A percentile compares a stretch with the other conserved stretches of the same genome.
phyloP scores from a whole-genome alignment of 2,888 invertebrate genomes.

The Augochlorella aurata region DNA sequence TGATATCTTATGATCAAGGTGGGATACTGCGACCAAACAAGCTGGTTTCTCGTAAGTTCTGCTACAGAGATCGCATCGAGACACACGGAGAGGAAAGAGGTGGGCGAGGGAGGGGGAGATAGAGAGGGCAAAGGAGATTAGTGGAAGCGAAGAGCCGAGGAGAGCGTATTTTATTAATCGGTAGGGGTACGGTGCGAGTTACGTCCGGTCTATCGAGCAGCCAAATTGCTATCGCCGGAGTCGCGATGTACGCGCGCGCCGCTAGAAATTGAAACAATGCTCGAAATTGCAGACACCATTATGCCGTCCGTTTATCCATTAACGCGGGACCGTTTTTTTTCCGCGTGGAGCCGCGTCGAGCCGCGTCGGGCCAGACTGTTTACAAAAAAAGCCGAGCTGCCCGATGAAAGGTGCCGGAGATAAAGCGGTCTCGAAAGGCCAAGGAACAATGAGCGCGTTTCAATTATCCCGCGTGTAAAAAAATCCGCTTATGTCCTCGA shows the following conservation, averaged over 20 bases:
- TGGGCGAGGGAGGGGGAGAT: not conserved
- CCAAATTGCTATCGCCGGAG: constrained; percentile 67
- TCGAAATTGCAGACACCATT: constrained; percentile 67
- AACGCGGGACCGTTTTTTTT: constrained; percentile 49
- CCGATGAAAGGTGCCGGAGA: constrained; percentile 35
- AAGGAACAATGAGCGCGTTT: constrained; percentile 63
- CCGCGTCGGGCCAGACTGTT: constrained; percentile 19
- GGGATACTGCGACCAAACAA: too few relatives aligned
- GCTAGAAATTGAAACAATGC: constrained; percentile 72
- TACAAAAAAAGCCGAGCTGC: constrained; percentile 33
- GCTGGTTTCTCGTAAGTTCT: too few relatives aligned
- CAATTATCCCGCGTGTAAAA: constrained; percentile 68
- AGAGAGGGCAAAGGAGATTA: constrained; percentile 19
- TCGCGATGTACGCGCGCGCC: constrained; percentile 53
- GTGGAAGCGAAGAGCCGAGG: constrained; percentile 26
- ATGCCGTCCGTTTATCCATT: constrained; percentile 70
- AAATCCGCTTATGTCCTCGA: constrained; percentile 70
- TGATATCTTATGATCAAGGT: too few relatives aligned
- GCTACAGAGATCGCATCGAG: not conserved
- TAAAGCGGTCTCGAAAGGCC: constrained; percentile 44
- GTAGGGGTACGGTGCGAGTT: constrained; percentile 30
- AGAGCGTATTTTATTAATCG: constrained; percentile 59
- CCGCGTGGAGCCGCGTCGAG: not conserved
- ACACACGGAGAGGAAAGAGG: too few relatives aligned
- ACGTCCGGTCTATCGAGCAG: constrained; percentile 54